Percentiles rank a stretch among this genome's conserved stretches.
phyloP scores from a whole-genome alignment of 2,797 vertebrate genomes.

The Muraenolepis orangiensis region DNA sequence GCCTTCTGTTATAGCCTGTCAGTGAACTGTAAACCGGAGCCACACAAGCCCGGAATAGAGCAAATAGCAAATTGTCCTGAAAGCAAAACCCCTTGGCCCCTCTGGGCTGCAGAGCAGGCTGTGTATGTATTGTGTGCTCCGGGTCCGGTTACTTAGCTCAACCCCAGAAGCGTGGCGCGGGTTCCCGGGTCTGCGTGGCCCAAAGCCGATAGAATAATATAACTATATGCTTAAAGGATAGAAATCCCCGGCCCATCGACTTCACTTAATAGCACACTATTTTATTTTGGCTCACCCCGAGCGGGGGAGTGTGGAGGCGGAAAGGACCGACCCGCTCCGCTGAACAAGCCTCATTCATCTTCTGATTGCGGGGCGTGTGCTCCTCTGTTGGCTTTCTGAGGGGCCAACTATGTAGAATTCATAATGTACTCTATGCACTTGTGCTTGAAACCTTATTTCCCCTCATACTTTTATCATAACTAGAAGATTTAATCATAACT shows the following conservation, averaged over 20 bases:
- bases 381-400: conserved; percentile 52
- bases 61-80: conserved; percentile 36
- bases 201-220: conserved; percentile 18
- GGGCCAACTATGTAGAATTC: conserved; percentile 57
- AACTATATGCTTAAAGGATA: conserved; percentile 3
- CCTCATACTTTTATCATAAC: conserved; percentile 32
- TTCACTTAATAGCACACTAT: conserved; percentile 53
- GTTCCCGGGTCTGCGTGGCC: conserved; percentile 31
- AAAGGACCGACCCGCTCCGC: conserved; percentile 55
- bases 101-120: background rate
- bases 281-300: conserved; percentile 44
- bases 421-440: conserved; percentile 32
- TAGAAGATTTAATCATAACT: conserved; percentile 54
- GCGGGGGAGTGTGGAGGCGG: conserved; percentile 41
- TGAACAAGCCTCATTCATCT: conserved; percentile 64
- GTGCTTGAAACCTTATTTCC: conserved; percentile 31
- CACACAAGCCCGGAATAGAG: conserved; percentile 30
- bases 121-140: background rate
- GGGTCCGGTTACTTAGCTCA: conserved; percentile 19
- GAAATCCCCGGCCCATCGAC: conserved; percentile 42
- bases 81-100: conserved; percentile 30
- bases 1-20: conserved; percentile 47
- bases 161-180: conserved; percentile 22
- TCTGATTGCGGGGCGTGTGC: conserved; percentile 39
- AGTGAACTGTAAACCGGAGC: conserved; percentile 36